Evolutionary conservation across 2,888 invertebrate species (phyloP).

Genomic region (Zelleria hepariella): DNA sequence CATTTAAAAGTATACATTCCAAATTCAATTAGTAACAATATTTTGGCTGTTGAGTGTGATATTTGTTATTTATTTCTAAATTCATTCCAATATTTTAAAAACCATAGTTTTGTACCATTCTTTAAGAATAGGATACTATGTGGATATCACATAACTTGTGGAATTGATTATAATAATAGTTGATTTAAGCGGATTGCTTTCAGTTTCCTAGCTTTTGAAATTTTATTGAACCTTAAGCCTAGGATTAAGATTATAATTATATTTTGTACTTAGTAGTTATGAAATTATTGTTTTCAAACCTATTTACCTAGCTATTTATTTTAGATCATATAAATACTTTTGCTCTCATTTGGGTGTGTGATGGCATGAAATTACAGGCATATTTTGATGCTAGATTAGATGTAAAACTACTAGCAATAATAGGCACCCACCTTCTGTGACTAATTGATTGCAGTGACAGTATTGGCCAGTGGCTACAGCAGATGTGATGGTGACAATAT

Average conservation of each 20-base stretch:
- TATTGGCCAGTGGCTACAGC: too few species aligned
- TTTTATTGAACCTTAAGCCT: too few species aligned
- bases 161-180: not conserved
- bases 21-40: constrained; percentile 41
- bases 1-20: constrained; percentile 57
- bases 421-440: too few species aligned
- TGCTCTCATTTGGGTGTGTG: too few species aligned
- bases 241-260: too few species aligned
- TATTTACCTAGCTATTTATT: not conserved
- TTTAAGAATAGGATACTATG: not conserved
- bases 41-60: constrained; percentile 11
- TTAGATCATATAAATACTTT: not conserved
- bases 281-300: not conserved
- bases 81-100: not conserved
- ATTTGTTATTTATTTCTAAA: not conserved
- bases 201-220: too few species aligned
- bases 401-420: too few species aligned
- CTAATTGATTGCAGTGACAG: too few species aligned
- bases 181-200: too few species aligned
- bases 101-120: not conserved
- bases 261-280: not conserved
- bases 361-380: too few species aligned
- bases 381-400: too few species aligned
- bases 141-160: not conserved
- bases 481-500: too few species aligned